A percentile compares a stretch with the other conserved stretches of the same genome.
Evolutionary conservation across 2,113 vertebrate genomes (phyloP).

Genomic region (Lepus timidus): DNA sequence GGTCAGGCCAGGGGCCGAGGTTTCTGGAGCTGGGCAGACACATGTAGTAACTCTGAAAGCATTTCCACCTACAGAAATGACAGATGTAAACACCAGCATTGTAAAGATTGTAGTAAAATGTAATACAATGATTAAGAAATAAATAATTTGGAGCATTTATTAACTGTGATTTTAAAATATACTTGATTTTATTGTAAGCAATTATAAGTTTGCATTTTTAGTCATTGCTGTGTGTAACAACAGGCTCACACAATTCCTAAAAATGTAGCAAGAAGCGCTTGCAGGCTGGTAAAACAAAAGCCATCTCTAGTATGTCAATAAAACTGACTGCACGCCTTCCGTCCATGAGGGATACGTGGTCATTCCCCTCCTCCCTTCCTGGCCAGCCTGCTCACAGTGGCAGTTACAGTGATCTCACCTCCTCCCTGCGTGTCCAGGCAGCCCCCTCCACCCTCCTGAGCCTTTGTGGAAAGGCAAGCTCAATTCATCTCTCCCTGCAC

Average conservation of each 20-base stretch:
- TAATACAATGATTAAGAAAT: not conserved
- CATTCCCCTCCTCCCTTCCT: not conserved
- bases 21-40: not conserved
- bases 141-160: not conserved
- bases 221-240: not conserved
- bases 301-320: not conserved
- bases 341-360: rapidly evolving
- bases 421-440: not conserved
- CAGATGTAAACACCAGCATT: too few species aligned
- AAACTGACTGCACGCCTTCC: not conserved
- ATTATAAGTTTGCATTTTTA: not conserved
- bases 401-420: not conserved
- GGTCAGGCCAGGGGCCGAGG: not conserved
- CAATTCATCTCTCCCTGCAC: not conserved
- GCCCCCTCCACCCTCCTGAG: not conserved
- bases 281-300: not conserved
- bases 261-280: not conserved
- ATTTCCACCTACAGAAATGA: too few species aligned
- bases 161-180: not conserved
- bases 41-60: too few species aligned
- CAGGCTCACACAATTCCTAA: not conserved
- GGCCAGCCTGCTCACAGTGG: not conserved
- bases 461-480: not conserved
- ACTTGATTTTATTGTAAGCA: too few species aligned
- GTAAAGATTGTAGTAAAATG: not conserved